These are phyloP conservation scores for Marmota flaviventris DNA, from an alignment of 2,113 vertebrate genomes.

Conservation along the genomic window DNA sequence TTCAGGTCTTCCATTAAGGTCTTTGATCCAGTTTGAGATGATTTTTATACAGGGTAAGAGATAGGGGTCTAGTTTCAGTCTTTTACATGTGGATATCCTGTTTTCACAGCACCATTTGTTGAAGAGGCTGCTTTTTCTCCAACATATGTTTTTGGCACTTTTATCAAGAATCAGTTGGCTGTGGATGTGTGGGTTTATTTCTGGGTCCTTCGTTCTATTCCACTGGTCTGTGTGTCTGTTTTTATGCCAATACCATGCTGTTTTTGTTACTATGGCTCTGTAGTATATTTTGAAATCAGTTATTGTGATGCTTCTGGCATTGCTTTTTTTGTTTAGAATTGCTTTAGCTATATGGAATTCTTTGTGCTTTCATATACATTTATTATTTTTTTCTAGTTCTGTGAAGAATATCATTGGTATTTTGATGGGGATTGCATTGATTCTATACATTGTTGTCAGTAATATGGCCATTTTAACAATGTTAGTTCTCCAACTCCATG, in stretches of 20 bases:
- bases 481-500: background rate
- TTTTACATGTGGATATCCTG: background rate
- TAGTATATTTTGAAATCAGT: background rate
- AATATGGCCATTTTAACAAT: background rate
- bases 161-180: background rate
- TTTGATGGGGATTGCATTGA: background rate
- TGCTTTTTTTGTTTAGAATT: background rate
- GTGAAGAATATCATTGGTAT: background rate
- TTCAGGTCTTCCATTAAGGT: background rate
- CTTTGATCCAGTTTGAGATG: background rate
- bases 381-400: background rate
- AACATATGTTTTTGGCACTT: background rate
- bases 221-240: background rate
- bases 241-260: background rate
- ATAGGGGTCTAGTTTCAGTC: background rate
- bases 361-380: background rate
- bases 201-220: background rate
- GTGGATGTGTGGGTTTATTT: background rate
- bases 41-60: background rate
- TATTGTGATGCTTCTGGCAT: background rate
- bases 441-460: background rate
- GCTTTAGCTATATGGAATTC: background rate
- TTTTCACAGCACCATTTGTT: background rate
- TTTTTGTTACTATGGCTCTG: background rate
- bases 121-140: background rate